A percentile compares a stretch with the other conserved stretches of the same genome.
phyloP scores from a whole-genome alignment of 2,888 invertebrate species.

The Sinohyriopsis cumingii region DNA sequence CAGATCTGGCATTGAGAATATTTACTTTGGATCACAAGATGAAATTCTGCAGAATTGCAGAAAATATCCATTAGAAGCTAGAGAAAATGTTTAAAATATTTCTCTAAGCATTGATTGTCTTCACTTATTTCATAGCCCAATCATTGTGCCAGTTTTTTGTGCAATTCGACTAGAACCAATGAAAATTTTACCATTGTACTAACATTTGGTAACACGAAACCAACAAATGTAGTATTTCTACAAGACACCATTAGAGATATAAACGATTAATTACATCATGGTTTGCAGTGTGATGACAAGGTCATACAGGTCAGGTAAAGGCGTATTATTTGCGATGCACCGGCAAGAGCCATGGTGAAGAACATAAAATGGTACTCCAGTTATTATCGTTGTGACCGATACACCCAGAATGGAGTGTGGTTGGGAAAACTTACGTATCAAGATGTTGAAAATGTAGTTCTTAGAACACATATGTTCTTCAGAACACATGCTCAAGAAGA shows the following conservation, averaged over 20 bases:
- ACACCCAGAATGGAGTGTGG: constrained; percentile 12
- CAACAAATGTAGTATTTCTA: constrained; percentile 6
- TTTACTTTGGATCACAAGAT: constrained; percentile 6
- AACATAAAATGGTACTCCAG: constrained; percentile 11
- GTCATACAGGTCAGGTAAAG: constrained; percentile 1
- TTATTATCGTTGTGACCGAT: constrained; percentile 30
- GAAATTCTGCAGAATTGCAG: not conserved
- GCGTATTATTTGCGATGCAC: constrained; percentile 10
- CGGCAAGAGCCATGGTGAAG: constrained; percentile 4
- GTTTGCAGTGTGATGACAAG: constrained; percentile 1
- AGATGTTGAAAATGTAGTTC: not conserved
- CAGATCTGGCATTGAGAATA: too few relatives aligned
- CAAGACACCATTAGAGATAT: constrained; percentile 1
- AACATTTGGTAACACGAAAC: constrained; percentile 6
- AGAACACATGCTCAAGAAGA: constrained; percentile 18
- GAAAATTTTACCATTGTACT: constrained; percentile 1
- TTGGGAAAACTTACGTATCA: not conserved
- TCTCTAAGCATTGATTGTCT: constrained; percentile 5
- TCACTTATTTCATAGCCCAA: constrained; percentile 3
- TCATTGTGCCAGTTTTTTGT: constrained; percentile 7
- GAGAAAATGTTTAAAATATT: constrained; percentile 2
- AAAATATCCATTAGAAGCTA: constrained; percentile 8
- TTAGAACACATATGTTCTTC: constrained; percentile 12
- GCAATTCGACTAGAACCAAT: constrained; percentile 3
- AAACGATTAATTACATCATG: not conserved